A percentile compares a stretch with the other conserved stretches of the same genome.
These are phyloP conservation scores for Villa cingulata DNA, from an alignment of 2,888 invertebrate species.

Conservation along the genomic window DNA sequence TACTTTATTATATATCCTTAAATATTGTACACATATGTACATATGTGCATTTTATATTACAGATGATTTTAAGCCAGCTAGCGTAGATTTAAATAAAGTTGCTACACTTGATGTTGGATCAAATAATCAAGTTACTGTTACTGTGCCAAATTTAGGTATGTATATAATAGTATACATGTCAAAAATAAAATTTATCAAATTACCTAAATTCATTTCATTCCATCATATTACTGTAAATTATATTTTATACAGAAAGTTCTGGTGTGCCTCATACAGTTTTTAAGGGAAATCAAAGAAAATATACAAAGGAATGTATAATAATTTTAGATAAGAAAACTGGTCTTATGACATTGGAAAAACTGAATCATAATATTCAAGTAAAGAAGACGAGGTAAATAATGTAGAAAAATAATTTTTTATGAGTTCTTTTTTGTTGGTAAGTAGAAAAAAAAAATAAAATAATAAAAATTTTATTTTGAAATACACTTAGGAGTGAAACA, in stretches of 20 bases:
- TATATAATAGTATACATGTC: not conserved
- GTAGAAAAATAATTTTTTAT: not conserved
- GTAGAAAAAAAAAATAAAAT: not conserved
- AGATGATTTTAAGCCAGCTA: conserved; percentile 99
- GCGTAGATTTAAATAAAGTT: conserved; percentile 83
- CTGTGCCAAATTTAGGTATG: conserved; percentile 80
- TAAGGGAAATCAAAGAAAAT: conserved; percentile 84
- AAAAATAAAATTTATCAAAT: not conserved
- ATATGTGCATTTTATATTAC: conserved; percentile 11
- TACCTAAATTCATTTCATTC: not conserved
- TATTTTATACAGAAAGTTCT: conserved; percentile 55
- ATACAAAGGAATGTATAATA: conserved; percentile 79
- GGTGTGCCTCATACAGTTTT: conserved; percentile 86
- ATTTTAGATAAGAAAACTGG: conserved; percentile 87
- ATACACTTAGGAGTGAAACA: conserved; percentile 27
- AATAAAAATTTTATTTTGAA: not conserved
- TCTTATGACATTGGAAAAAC: conserved; percentile 82
- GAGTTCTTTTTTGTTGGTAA: no score
- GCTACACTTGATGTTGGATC: conserved; percentile 80
- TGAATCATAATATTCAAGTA: conserved; percentile 81
- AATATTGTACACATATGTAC: not conserved
- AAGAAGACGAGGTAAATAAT: conserved; percentile 69
- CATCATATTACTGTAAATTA: no score
- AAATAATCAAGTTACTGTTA: conserved; percentile 82
- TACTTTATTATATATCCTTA: not conserved